Conservation (phyloP, 2,797 vertebrate species). For the Sebastes variabilis region DNA sequence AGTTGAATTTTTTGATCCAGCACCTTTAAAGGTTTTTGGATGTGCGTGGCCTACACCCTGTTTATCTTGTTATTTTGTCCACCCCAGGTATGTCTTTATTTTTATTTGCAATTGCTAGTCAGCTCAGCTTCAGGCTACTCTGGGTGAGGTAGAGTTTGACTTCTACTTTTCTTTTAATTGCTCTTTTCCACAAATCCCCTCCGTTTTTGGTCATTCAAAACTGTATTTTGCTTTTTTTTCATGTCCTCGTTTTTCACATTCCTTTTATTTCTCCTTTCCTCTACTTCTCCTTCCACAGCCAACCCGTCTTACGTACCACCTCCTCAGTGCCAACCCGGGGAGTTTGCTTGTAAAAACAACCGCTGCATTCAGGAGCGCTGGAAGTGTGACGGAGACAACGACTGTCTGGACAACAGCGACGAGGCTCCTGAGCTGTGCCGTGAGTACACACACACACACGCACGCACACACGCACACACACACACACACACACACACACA, state of each 20-base stretch:
- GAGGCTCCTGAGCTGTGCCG: slow-evolving; percentile 89
- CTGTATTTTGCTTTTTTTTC: not conserved
- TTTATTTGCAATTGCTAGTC: not conserved
- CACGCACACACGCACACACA: not conserved
- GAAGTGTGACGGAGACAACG: slow-evolving; percentile 97
- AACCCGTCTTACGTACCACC: slow-evolving; percentile 89
- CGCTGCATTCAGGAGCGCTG: slow-evolving; percentile 94
- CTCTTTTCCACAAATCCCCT: not conserved
- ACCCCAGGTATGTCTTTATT: not conserved
- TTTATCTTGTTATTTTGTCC: not conserved
- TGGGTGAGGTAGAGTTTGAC: not conserved
- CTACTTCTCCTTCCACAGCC: slow-evolving; percentile 71
- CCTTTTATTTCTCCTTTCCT: not conserved
- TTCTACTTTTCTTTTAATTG: slow-evolving; percentile 1
- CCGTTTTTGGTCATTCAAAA: not conserved
- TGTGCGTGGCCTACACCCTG: not conserved
- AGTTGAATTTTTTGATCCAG: not conserved
- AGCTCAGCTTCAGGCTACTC: not conserved
- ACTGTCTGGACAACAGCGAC: slow-evolving; percentile 95
- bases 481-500: not conserved
- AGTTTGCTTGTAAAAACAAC: slow-evolving; percentile 94
- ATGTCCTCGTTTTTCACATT: slow-evolving; percentile 5
- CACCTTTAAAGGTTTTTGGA: not conserved
- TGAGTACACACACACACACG: slow-evolving; percentile 73
- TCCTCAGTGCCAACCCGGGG: slow-evolving; percentile 88